Base-by-base conservation (phyloP, 2,888 invertebrate genomes). In the Lissonota sp. region DNA sequence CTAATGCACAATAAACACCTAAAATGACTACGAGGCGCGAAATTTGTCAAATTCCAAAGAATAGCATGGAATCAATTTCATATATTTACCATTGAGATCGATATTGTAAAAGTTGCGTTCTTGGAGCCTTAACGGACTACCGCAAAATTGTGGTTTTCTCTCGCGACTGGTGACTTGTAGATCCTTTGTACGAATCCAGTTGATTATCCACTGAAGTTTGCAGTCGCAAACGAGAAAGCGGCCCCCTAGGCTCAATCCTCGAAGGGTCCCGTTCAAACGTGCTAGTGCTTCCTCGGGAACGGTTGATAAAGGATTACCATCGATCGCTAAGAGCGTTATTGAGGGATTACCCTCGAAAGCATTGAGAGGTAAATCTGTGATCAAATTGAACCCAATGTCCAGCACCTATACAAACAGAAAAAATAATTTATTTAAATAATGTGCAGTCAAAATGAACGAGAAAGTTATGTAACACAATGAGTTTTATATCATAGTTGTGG, bases 101-200 rank as follows among this genome's bases (percentile, higher is more conserved):
- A 98, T 97, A 88, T 96, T 97, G 90, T 98, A 97, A 93, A 98
- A 98, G 49, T 96, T 97, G 62, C 96, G 94, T 82, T 97, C 96
- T 76, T 97, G 95, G 87, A 98, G 96, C 83, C 95, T 94, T 0
- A 95, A 94, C 0, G 98, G 98, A 85, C 95, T 95, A 10, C 98
- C 98, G 89, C 98, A 98, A 92, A 98, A 98, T 92, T 98, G 98
- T 6, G 98, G 98, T 92, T 97, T 97, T 87, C 97, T 94, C 92
- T 98, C 98, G 57, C 98, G 94, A 83, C 98, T 98, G 8, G 98
- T 98, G 16, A 98, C 98, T 94, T 98, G 98, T 53, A 98, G 94
- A 91, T 98, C 98, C 10, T 96, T 96, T 84, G 96, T 96, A 70
- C 96, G 94, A 86, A 98, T 97, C 98, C 98, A 98, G 90, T 98